A percentile compares a stretch with the other conserved stretches of the same genome.
These are phyloP conservation scores for Caerostris extrusa DNA, from an alignment of 1,140 invertebrate genomes.

Conservation along the genomic window DNA sequence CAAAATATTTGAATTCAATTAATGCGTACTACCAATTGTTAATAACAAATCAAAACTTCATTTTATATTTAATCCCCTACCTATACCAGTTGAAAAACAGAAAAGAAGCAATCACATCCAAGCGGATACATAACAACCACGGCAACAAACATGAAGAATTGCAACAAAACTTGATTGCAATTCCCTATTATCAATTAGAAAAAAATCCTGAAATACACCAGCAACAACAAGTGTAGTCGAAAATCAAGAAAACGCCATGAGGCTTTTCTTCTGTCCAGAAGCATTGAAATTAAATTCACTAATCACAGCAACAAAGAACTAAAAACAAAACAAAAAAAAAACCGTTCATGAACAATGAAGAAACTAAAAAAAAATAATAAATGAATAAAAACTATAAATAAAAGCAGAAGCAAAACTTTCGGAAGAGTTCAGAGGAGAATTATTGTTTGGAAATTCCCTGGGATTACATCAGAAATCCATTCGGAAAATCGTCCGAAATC, in stretches of 20 bases:
- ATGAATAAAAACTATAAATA: background rate
- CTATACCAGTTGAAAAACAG: too few relatives aligned
- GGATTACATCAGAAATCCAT: conserved; percentile 75
- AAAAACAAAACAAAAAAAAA: background rate
- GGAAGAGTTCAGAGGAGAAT: conserved; percentile 61
- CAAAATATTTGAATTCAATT: too few relatives aligned
- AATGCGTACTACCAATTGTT: too few relatives aligned
- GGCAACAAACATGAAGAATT: background rate
- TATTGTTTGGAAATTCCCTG: conserved; percentile 67
- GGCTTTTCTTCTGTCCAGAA: background rate
- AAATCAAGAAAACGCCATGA: conserved; percentile 19
- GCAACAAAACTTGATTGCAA: background rate
- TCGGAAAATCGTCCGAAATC: conserved; percentile 61
- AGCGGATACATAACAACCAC: too few relatives aligned
- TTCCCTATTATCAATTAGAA: background rate
- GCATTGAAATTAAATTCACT: conserved; percentile 47
- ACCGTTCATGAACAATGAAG: conserved; percentile 2
- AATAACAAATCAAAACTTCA: too few relatives aligned
- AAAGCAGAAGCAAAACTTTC: conserved; percentile 4
- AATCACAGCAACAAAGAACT: background rate
- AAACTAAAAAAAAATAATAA: background rate
- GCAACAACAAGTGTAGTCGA: background rate
- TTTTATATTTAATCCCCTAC: too few relatives aligned
- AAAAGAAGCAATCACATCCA: too few relatives aligned
- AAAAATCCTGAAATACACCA: background rate